Conservation (phyloP, 2,888 invertebrate species). For the Drosophila yooni region DNA sequence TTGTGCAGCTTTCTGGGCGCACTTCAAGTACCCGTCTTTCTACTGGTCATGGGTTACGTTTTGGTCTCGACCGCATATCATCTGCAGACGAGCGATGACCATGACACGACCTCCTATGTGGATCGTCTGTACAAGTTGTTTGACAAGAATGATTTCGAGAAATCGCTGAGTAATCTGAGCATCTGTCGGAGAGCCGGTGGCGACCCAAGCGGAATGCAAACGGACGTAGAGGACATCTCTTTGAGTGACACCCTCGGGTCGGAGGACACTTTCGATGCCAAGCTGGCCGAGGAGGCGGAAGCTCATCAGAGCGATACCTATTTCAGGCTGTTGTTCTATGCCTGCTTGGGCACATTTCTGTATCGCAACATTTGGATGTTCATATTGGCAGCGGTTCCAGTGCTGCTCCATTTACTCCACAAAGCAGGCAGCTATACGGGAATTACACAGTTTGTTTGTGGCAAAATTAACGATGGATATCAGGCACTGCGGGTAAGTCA, state of each 20-base stretch:
- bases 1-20: slow-evolving; percentile 91
- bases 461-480: slow-evolving; percentile 72
- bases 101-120: slow-evolving; percentile 67
- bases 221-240: slow-evolving; percentile 81
- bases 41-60: slow-evolving; percentile 88
- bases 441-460: slow-evolving; percentile 76
- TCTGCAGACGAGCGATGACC: slow-evolving; percentile 81
- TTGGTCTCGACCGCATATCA: slow-evolving; percentile 81
- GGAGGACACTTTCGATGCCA: slow-evolving; percentile 69
- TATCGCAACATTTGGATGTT: slow-evolving; percentile 95
- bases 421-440: slow-evolving; percentile 80
- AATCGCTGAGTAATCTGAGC: slow-evolving; percentile 82
- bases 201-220: slow-evolving; percentile 61
- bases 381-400: slow-evolving; percentile 91
- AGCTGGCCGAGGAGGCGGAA: slow-evolving; percentile 74
- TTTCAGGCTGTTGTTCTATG: slow-evolving; percentile 92
- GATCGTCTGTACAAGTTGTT: slow-evolving; percentile 79
- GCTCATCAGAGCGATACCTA: slow-evolving; percentile 88
- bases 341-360: slow-evolving; percentile 92
- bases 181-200: slow-evolving; percentile 75
- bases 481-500: slow-evolving; percentile 57
- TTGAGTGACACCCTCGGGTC: slow-evolving; percentile 81
- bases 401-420: slow-evolving; percentile 84
- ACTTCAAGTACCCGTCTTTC: slow-evolving; percentile 91
- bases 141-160: slow-evolving; percentile 80